These are phyloP conservation scores for Labeo rohita DNA, from an alignment of 2,113 vertebrate genomes.

Conservation along the genomic window DNA sequence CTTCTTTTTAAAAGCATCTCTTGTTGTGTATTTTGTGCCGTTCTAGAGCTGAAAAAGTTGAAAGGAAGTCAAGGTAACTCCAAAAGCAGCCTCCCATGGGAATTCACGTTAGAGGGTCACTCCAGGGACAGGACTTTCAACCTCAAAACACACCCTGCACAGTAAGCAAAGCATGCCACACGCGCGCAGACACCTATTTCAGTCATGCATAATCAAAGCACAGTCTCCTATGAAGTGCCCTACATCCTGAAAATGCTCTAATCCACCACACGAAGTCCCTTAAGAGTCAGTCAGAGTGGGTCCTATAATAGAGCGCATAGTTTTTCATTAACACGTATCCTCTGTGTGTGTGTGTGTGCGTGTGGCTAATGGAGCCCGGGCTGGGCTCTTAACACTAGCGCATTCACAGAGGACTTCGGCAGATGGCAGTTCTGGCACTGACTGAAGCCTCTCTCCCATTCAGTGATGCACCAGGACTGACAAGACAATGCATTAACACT, in stretches of 20 bases:
- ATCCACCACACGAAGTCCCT: conserved; percentile 69
- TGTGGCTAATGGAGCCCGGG: conserved; percentile 53
- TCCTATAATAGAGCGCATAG: conserved; percentile 73
- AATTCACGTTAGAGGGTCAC: conserved; percentile 54
- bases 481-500: conserved; percentile 62
- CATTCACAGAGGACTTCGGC: conserved; percentile 61
- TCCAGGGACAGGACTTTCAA: conserved; percentile 61
- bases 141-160: conserved; percentile 55
- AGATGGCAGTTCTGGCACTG: conserved; percentile 62
- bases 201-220: conserved; percentile 77
- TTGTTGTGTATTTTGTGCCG: background rate
- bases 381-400: conserved; percentile 60
- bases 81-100: conserved; percentile 49
- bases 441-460: conserved; percentile 54
- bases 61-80: conserved; percentile 50
- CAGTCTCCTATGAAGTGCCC: conserved; percentile 72
- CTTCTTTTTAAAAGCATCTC: background rate
- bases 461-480: conserved; percentile 50
- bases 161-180: conserved; percentile 59
- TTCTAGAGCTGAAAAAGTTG: background rate
- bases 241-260: conserved; percentile 73
- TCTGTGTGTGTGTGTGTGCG: conserved; percentile 38
- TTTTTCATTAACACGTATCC: conserved; percentile 71
- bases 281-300: conserved; percentile 65
- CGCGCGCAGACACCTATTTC: conserved; percentile 66